These are phyloP conservation scores for Bufo gargarizans DNA, from an alignment of 2,113 vertebrate species.

Conservation along the genomic window DNA sequence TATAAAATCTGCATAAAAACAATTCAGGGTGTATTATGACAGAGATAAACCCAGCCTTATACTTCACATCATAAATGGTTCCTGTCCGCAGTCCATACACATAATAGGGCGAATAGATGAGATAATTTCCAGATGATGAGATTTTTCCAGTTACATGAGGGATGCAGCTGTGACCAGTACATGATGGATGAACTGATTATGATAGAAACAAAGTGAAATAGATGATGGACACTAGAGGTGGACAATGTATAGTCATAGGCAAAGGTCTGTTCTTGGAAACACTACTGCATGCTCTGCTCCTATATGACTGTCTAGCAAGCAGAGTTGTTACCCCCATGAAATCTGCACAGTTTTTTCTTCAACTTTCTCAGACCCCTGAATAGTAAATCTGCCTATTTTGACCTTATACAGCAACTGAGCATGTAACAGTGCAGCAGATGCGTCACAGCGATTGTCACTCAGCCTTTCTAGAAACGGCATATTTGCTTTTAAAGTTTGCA, in stretches of 20 bases:
- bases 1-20: background rate
- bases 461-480: background rate
- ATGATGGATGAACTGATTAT: background rate
- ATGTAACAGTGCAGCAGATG: background rate
- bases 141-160: background rate
- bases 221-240: background rate
- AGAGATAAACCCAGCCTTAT: background rate
- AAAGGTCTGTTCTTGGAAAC: background rate
- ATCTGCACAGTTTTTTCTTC: background rate
- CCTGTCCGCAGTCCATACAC: background rate
- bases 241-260: background rate
- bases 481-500: background rate
- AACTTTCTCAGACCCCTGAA: background rate
- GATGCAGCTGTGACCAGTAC: background rate
- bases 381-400: background rate
- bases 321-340: background rate
- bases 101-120: background rate
- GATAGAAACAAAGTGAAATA: background rate
- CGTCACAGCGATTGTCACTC: background rate
- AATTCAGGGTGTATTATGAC: too few species aligned
- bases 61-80: background rate
- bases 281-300: background rate
- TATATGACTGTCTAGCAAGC: background rate
- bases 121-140: background rate
- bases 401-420: background rate